Percentiles rank a stretch among this genome's conserved stretches.
Conservation (phyloP, 2,888 invertebrate genomes). For the Belgica antarctica region DNA sequence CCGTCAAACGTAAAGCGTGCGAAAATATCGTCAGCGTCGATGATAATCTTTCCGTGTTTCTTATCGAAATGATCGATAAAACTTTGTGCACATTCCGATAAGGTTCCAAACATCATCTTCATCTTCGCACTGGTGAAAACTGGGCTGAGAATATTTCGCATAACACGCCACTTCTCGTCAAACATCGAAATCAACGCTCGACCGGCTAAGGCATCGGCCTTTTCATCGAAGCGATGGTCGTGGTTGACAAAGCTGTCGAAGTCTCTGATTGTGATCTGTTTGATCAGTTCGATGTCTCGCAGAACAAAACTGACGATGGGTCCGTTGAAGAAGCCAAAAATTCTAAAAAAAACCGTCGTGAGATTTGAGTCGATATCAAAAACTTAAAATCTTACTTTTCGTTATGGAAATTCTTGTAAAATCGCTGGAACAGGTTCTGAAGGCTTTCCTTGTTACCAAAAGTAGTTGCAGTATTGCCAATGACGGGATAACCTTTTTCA, state of each 20-base stretch:
- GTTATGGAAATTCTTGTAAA: neutral
- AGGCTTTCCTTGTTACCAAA: neutral
- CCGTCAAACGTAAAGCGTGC: neutral
- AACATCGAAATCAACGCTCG: neutral
- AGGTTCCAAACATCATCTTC: slow-evolving; percentile 10
- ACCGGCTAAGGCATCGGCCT: neutral
- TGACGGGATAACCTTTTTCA: neutral
- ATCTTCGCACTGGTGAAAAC: neutral
- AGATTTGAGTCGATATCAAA: neutral
- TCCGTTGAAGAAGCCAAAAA: neutral
- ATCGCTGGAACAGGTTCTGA: neutral
- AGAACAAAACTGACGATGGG: neutral
- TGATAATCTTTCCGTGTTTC: neutral
- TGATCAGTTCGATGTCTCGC: neutral
- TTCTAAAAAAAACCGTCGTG: neutral
- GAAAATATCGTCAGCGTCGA: neutral
- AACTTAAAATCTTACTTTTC: neutral
- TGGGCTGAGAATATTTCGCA: slow-evolving; percentile 2
- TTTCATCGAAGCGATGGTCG: neutral
- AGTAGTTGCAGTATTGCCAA: neutral
- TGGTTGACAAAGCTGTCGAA: slow-evolving; percentile 33
- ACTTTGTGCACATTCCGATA: neutral
- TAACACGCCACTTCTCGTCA: slow-evolving; percentile 10
- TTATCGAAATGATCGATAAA: neutral
- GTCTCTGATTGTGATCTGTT: slow-evolving; percentile 31